These are phyloP conservation scores for Bungarus multicinctus DNA, from an alignment of 2,113 vertebrate species.

Conservation along the genomic window DNA sequence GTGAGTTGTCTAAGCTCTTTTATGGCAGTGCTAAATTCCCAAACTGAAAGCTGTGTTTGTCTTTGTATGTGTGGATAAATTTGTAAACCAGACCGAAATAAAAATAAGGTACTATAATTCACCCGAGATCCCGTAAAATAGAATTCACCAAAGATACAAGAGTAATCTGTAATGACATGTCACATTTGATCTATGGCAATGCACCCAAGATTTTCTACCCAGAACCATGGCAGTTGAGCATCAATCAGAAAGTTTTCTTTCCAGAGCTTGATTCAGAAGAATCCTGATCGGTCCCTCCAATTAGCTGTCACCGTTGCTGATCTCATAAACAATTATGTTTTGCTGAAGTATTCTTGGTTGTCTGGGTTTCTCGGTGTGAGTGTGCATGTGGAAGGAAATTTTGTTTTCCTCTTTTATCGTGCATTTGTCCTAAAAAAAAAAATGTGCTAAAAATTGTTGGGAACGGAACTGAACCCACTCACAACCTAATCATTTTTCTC, in stretches of 20 bases:
- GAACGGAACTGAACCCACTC: too few relatives aligned
- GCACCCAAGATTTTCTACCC: slow-evolving; percentile 30
- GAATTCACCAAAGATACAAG: not conserved
- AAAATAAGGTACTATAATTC: slow-evolving; percentile 15
- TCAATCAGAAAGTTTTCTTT: slow-evolving; percentile 19
- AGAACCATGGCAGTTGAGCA: not conserved
- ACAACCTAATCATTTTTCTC: not conserved
- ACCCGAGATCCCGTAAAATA: slow-evolving; percentile 31
- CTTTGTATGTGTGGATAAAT: not conserved
- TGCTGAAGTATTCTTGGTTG: slow-evolving; percentile 42
- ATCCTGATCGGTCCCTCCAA: slow-evolving; percentile 28
- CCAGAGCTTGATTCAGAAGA: slow-evolving; percentile 29
- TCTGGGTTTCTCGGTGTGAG: not conserved
- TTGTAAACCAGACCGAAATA: not conserved
- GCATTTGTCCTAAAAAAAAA: slow-evolving; percentile 30
- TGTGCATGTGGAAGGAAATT: not conserved
- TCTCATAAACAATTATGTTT: slow-evolving; percentile 38
- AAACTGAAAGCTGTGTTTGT: not conserved
- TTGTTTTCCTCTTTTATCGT: not conserved
- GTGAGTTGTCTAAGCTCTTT: not conserved
- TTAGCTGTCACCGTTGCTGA: slow-evolving; percentile 45
- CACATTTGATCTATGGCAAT: slow-evolving; percentile 44
- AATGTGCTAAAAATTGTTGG: slow-evolving; percentile 22
- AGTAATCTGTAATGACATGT: slow-evolving; percentile 31
- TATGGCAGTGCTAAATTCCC: not conserved